Base-by-base conservation (phyloP, 2,797 vertebrate species). In the Hafferia zeledoni region DNA sequence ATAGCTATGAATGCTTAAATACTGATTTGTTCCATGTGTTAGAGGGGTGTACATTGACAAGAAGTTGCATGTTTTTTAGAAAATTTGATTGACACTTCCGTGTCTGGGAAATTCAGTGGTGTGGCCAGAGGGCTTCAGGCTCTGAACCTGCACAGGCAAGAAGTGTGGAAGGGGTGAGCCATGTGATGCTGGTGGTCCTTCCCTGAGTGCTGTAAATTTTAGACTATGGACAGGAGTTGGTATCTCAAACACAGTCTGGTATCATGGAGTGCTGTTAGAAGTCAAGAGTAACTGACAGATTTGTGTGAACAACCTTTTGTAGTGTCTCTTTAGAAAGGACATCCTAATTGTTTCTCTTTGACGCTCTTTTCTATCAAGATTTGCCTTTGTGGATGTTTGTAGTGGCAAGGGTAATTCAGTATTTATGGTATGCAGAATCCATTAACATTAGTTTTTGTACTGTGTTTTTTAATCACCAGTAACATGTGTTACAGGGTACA, bases 391-490 rank as follows among this genome's bases (percentile, higher is more conserved):
- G 68, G 53, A 39, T 92, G 83, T 93, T 95, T 97, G 55, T 80
- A 92, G 90, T 88, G 67, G 65, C 93, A 96, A 93, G 87, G 75
- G 72, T 85, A 94, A 93, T 96, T 96, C 71, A 52, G 87, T 95
- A 79, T 94, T 94, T 93, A 91, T 83, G 89, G 85, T 83, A 94
- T 90, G 93, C 84, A 96, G 90, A 94, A 94, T 96, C 94, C 94
- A 97, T 97, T 97, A 92, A 83, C 37, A 27, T 96, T 97, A 90
- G 74, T 94, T 87, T 79, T 67, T 93, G 71, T 69, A 95, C 74
- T 90, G 67, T 96, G 92, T 76, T 95, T 97, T 97, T 97, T 57
- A 96, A 94, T 97, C 78, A 93, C 41, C 37, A 94, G 87, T 61
- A 94, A 81, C 83, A 90, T 63, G 87, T 95, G 90, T 95, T 92